phyloP scores from a whole-genome alignment of 1,140 invertebrate genomes.

The Bombus affinis region DNA sequence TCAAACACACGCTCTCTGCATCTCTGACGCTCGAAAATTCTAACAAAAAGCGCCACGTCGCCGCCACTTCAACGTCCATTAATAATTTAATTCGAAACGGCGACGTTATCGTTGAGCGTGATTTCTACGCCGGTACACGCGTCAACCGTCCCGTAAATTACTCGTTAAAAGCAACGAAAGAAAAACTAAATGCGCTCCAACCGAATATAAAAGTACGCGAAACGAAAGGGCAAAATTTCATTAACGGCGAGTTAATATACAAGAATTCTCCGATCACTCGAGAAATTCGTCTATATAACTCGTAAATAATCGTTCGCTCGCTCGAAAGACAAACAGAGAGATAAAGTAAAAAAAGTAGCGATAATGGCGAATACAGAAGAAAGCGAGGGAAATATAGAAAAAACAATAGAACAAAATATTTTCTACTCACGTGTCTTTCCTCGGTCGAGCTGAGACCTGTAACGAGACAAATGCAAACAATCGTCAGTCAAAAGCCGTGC shows the following conservation, averaged over 20 bases:
- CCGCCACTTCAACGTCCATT: slow-evolving; percentile 24
- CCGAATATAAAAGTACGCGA: neutral
- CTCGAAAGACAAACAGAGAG: neutral
- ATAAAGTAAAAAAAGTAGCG: neutral
- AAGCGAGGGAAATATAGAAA: slow-evolving; percentile 34
- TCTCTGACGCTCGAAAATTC: slow-evolving; percentile 17
- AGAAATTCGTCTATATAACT: neutral
- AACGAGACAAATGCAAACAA: slow-evolving; percentile 76
- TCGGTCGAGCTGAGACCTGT: slow-evolving; percentile 87
- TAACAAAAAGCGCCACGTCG: neutral
- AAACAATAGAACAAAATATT: slow-evolving; percentile 44
- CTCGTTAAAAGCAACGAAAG: slow-evolving; percentile 8
- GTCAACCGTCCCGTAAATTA: slow-evolving; percentile 13
- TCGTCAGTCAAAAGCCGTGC: slow-evolving; percentile 48
- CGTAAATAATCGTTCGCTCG: neutral
- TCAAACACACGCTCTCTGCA: neutral
- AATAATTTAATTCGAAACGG: slow-evolving; percentile 36
- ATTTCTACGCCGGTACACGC: slow-evolving; percentile 2
- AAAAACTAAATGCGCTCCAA: neutral
- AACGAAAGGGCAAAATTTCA: neutral
- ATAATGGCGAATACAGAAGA: neutral
- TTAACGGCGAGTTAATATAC: neutral
- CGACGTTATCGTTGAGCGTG: slow-evolving; percentile 26
- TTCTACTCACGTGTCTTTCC: slow-evolving; percentile 86
- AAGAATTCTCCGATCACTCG: neutral